Evolutionary conservation across 2,888 invertebrate genomes (phyloP), one percentile per base, ranked within the genome.

Genomic region (Incurvaria masculella): DNA sequence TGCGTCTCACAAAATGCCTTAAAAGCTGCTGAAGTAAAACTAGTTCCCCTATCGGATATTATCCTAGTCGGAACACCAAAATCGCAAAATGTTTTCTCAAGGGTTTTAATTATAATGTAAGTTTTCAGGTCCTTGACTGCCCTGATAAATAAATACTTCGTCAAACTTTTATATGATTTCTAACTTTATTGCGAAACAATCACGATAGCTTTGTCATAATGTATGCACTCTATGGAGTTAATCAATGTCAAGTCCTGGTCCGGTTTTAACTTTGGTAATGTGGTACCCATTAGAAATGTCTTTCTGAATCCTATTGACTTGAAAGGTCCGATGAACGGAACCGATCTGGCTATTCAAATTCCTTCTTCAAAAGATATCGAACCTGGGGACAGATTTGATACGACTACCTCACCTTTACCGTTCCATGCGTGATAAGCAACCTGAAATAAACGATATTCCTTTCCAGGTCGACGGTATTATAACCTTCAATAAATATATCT

Each of bases 101-200:
- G 23, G 10, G 10, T 10, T 10, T 49, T n/a, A 2, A 62, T 48
- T 1, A 54, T 58, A 45, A 64, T 58, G 14, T 50, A 51, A 5
- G 60, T 42, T 1, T 53, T 51, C 8, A 54, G 55, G 6, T 56
- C 44, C 38, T 60, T 58, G 2, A 57, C 55, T 18, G 57, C 55
- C 43, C 54, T 58, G 0, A 59, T 23, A 56, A 60, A 65, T 1
- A 53, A 54, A 54, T 63, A 65, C 47, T 64, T 65, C 0, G 61
- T 60, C 42, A 60, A 65, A 0, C 49, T 57, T 40, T 68, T 63
- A 0, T 48, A 57, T 18, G 40, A 55, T 54, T 6, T 27, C 33
- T 1, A 56, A 45, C 18, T 40, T 47, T 2, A 38, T 40, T 2
- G 53, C 51, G 41, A 53, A 51, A 43, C 53, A 53, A 26, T 49